Conservation (phyloP, 2,888 invertebrate genomes). For the Podotricha telesiphe region DNA sequence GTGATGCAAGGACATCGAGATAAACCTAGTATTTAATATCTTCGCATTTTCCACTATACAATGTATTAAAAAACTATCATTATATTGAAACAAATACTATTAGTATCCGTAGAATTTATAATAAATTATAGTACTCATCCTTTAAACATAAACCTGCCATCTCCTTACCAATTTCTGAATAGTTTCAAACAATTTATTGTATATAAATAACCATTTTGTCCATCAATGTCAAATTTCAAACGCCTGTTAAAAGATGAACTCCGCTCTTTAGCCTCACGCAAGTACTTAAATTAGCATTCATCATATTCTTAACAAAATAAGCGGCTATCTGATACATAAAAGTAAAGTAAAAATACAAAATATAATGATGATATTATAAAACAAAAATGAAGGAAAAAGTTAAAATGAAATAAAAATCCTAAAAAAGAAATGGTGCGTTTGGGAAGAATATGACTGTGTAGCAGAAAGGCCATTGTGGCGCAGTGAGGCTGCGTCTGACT, state of each 20-base stretch:
- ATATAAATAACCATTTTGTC: slow-evolving; percentile 15
- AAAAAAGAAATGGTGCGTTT: not conserved
- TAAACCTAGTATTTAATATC: too few species aligned
- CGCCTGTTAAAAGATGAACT: slow-evolving; percentile 12
- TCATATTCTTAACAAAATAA: not conserved
- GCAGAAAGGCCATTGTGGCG: too few species aligned
- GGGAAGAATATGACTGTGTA: too few species aligned
- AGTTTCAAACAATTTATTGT: slow-evolving; percentile 6
- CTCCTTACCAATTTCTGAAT: not conserved
- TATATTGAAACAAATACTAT: too few species aligned
- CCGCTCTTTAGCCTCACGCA: not conserved
- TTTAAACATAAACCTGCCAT: slow-evolving; percentile 1
- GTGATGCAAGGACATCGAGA: too few species aligned
- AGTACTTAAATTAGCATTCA: slow-evolving; percentile 14
- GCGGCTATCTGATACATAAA: not conserved
- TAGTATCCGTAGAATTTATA: not conserved
- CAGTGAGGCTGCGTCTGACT: too few species aligned
- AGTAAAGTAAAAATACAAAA: not conserved
- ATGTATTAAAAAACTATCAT: not conserved
- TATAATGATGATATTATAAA: too few species aligned
- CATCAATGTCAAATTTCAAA: slow-evolving; percentile 10
- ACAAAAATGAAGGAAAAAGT: too few species aligned
- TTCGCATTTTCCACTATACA: too few species aligned
- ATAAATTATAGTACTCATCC: not conserved
- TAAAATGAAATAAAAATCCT: too few species aligned